These are phyloP conservation scores for Drosophila putrida DNA, from an alignment of 2,888 invertebrate species.

Conservation along the genomic window DNA sequence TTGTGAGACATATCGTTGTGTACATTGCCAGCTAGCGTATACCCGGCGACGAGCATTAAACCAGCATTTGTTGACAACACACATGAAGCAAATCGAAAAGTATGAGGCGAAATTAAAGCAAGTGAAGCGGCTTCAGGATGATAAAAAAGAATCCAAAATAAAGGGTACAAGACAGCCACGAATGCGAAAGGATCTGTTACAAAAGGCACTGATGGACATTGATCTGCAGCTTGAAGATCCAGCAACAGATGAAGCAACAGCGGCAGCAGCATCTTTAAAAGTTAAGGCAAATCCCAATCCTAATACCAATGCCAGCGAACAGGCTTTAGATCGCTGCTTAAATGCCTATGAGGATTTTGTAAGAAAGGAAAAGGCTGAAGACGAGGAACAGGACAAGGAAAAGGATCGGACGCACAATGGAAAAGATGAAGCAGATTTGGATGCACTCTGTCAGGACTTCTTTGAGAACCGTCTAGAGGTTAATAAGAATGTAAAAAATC, in stretches of 20 bases:
- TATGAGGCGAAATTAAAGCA: slow-evolving; percentile 61
- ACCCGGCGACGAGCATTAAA: slow-evolving; percentile 75
- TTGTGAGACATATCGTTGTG: slow-evolving; percentile 77
- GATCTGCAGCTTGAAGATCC: slow-evolving; percentile 65
- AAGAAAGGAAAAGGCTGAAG: slow-evolving; percentile 65
- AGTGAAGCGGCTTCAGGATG: slow-evolving; percentile 40
- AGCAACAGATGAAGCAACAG: slow-evolving; percentile 7
- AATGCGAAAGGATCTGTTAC: slow-evolving; percentile 67
- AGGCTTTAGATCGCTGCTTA: slow-evolving; percentile 76
- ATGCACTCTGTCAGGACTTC: slow-evolving; percentile 67
- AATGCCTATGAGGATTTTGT: slow-evolving; percentile 76
- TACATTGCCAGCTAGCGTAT: slow-evolving; percentile 71
- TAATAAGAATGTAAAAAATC: background rate
- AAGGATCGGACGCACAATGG: slow-evolving; percentile 3
- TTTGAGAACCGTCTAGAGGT: slow-evolving; percentile 56
- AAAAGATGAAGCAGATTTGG: slow-evolving; percentile 43
- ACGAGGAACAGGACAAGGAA: slow-evolving; percentile 7
- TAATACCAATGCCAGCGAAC: slow-evolving; percentile 53
- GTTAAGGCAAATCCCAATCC: slow-evolving; percentile 10
- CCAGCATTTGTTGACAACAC: slow-evolving; percentile 59
- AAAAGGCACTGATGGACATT: slow-evolving; percentile 76
- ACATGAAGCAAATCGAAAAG: slow-evolving; percentile 60
- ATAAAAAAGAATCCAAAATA: slow-evolving; percentile 3
- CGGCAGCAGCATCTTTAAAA: background rate
- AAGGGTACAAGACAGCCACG: slow-evolving; percentile 1